Evolutionary conservation across 1,140 invertebrate genomes (phyloP).

Genomic region (Cydia amplana): DNA sequence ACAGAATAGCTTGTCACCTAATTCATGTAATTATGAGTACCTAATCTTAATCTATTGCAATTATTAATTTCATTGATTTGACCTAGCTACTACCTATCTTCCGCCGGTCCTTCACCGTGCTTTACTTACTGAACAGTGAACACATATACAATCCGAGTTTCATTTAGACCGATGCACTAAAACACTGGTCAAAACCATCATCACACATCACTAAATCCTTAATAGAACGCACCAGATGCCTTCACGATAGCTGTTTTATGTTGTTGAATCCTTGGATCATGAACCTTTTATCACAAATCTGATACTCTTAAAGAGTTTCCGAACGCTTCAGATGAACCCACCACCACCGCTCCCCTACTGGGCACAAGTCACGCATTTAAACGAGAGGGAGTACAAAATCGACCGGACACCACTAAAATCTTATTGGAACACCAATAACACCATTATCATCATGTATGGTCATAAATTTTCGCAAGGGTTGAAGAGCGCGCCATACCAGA

Average conservation of each 20-base stretch:
- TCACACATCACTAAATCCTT: not conserved
- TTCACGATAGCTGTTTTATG: not conserved
- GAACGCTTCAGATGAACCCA: too few relatives aligned
- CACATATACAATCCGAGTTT: not conserved
- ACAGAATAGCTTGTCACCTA: too few relatives aligned
- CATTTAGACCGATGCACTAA: not conserved
- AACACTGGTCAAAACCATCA: not conserved
- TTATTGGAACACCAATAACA: too few relatives aligned
- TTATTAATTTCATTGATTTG: not conserved
- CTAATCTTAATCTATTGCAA: not conserved
- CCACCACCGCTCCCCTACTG: too few relatives aligned
- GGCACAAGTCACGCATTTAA: too few relatives aligned
- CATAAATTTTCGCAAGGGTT: not conserved
- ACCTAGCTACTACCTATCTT: not conserved
- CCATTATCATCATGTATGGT: not conserved
- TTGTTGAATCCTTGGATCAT: not conserved
- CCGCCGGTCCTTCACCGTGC: not conserved
- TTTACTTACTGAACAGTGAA: not conserved
- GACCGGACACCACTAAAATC: too few relatives aligned
- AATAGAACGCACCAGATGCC: not conserved
- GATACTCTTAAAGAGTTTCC: not conserved
- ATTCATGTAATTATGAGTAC: too few relatives aligned
- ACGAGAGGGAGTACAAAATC: too few relatives aligned
- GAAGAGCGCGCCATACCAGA: conserved; percentile 50
- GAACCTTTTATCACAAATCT: not conserved